Evolutionary conservation across 1,140 invertebrate species (phyloP).

Genomic region (Hylaeus volcanicus): DNA sequence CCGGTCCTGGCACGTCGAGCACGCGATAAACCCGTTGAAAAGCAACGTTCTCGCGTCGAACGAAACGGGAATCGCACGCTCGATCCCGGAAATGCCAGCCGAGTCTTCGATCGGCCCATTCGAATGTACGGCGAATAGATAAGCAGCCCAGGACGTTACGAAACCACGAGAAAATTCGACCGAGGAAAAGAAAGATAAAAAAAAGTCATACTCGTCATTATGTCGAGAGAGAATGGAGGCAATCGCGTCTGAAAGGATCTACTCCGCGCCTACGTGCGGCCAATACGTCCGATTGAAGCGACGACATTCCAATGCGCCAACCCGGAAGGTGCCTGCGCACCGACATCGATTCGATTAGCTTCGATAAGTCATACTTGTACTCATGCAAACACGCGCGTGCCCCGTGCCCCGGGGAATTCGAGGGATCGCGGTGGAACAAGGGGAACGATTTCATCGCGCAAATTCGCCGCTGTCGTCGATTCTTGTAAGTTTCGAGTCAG

Average conservation of each 20-base stretch:
- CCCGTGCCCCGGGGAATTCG: slow-evolving; percentile 19
- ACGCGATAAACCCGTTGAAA: background rate
- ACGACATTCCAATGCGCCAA: slow-evolving; percentile 57
- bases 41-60: background rate
- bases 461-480: background rate
- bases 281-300: slow-evolving; percentile 50
- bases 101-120: background rate
- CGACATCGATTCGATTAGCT: slow-evolving; percentile 56
- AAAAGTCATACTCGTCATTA: slow-evolving; percentile 32
- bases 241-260: slow-evolving; percentile 52
- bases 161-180: slow-evolving; percentile 12
- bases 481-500: no score
- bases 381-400: slow-evolving; percentile 13
- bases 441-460: background rate
- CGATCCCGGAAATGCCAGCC: slow-evolving; percentile 15
- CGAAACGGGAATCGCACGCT: slow-evolving; percentile 2
- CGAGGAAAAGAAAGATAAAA: background rate
- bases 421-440: slow-evolving; percentile 2
- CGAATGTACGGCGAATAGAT: background rate
- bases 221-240: slow-evolving; percentile 38
- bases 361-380: slow-evolving; percentile 50
- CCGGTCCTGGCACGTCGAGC: background rate
- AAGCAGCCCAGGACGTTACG: background rate
- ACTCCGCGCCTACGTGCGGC: slow-evolving; percentile 35
- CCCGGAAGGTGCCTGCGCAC: slow-evolving; percentile 49